Evolutionary conservation across 1,140 invertebrate genomes (phyloP).

Genomic region (Euura lappo): DNA sequence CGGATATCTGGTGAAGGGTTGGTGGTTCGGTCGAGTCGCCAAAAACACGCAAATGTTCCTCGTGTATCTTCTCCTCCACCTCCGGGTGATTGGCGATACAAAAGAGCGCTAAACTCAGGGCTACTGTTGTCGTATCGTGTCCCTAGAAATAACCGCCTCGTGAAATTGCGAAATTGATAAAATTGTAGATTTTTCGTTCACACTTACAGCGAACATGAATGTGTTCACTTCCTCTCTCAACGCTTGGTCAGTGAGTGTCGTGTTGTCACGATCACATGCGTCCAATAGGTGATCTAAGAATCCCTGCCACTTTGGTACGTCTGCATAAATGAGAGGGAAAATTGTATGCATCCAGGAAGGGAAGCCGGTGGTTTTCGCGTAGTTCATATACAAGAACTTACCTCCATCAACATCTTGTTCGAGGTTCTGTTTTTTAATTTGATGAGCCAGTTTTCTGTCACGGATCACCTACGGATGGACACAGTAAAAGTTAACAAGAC

Average conservation of each 20-base stretch:
- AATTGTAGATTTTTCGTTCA: background rate
- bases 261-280: constrained; percentile 58
- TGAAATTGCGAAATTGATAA: background rate
- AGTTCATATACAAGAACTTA: background rate
- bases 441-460: background rate
- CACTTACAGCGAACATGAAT: constrained; percentile 77
- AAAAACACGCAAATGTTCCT: constrained; percentile 68
- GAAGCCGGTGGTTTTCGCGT: background rate
- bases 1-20: constrained; percentile 56
- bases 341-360: background rate
- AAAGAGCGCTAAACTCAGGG: constrained; percentile 64
- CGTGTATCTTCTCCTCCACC: constrained; percentile 67
- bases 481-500: background rate
- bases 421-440: background rate
- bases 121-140: constrained; percentile 71
- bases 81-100: constrained; percentile 62
- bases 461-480: background rate
- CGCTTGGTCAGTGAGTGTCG: constrained; percentile 67
- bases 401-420: background rate
- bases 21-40: constrained; percentile 45
- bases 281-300: constrained; percentile 79
- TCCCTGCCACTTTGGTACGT: constrained; percentile 53
- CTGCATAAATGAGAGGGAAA: constrained; percentile 32
- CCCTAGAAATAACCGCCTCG: constrained; percentile 38
- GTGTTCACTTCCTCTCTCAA: constrained; percentile 78